These are phyloP conservation scores for Ostrea denselamellosa DNA, from an alignment of 1,140 invertebrate genomes.

Conservation along the genomic window DNA sequence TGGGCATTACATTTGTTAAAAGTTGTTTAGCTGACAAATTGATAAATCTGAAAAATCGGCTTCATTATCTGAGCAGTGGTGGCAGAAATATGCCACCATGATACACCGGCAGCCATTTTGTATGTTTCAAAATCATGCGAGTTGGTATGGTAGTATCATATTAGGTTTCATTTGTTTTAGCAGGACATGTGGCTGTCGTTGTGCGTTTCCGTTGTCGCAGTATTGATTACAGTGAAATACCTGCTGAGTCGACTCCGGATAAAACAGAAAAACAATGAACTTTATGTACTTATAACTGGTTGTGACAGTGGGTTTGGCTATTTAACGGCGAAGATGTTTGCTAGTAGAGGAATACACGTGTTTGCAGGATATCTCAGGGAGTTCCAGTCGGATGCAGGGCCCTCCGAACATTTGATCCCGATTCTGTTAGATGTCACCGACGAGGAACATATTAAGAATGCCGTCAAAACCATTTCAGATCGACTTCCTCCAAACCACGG, in stretches of 20 bases:
- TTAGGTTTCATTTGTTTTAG: too few relatives aligned
- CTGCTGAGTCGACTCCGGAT: not conserved
- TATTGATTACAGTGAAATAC: not conserved
- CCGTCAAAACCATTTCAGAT: constrained; percentile 49
- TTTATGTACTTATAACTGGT: constrained; percentile 78
- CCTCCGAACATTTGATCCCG: constrained; percentile 49
- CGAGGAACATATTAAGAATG: constrained; percentile 48
- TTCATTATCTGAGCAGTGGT: too few relatives aligned
- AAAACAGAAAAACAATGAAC: constrained; percentile 1
- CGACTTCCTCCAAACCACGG: not conserved
- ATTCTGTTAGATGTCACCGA: constrained; percentile 62
- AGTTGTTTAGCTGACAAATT: too few relatives aligned
- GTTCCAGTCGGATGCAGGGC: constrained; percentile 9
- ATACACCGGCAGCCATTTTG: too few relatives aligned
- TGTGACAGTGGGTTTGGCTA: constrained; percentile 81
- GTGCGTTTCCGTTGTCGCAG: not conserved
- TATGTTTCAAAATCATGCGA: too few relatives aligned
- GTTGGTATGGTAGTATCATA: too few relatives aligned
- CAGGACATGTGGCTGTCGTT: not conserved
- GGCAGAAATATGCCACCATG: too few relatives aligned
- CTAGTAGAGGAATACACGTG: constrained; percentile 77
- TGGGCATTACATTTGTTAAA: too few relatives aligned
- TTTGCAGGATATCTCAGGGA: constrained; percentile 78
- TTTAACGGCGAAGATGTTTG: constrained; percentile 75
- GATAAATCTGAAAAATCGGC: too few relatives aligned